Base-by-base conservation (phyloP, 2,113 vertebrate species). In the Astur gentilis region DNA sequence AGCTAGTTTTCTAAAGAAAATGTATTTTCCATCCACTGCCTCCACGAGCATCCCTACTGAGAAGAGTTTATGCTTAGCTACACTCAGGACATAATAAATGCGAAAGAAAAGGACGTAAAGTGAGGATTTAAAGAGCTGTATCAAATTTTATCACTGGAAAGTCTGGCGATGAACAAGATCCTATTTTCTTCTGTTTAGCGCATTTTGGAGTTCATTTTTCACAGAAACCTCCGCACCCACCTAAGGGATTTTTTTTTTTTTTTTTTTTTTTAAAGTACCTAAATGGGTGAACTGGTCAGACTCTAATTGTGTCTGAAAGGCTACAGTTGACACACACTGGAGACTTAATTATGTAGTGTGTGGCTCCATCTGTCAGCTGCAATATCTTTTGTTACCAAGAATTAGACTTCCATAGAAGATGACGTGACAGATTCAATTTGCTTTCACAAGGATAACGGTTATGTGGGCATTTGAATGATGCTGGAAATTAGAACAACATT, bases 361-460 rank as follows among this genome's bases (percentile, higher is more conserved):
- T 18, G 7, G 65, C 94, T 95, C 94, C 93, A 89, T 93, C 95
- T 97, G 95, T 92, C 97, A 97, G 69, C 95, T 94, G 95, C 95
- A 92, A 79, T 95, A 86, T 93, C 87, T 97, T 96, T 96, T 96
- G 97, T 95, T 96, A 65, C 96, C 88, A 70, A 91, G 94, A 79
- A 49, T 84, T 50, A 94, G 89, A 80, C 93, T 95, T 95, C 95
- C 84, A 92, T 36, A 45, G 95, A 96, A 61, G 87, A 92, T 95
- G 95, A 95, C 21, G 23, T 71, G 89, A 95, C 90, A 94, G 54
- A 91, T 89, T 90, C 89, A 83, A 96, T 96, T 96, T 93, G 23
- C 58, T 93, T 87, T 84, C 95, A 69, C 66, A 50, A 88, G 82
- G 82, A 89, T 90, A 72, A 88, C 82, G 38, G 44, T 80, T 70